Evolutionary conservation across 2,113 vertebrate genomes (phyloP), one percentile per base, ranked within the genome.

Genomic region (Hemiprocne comata): DNA sequence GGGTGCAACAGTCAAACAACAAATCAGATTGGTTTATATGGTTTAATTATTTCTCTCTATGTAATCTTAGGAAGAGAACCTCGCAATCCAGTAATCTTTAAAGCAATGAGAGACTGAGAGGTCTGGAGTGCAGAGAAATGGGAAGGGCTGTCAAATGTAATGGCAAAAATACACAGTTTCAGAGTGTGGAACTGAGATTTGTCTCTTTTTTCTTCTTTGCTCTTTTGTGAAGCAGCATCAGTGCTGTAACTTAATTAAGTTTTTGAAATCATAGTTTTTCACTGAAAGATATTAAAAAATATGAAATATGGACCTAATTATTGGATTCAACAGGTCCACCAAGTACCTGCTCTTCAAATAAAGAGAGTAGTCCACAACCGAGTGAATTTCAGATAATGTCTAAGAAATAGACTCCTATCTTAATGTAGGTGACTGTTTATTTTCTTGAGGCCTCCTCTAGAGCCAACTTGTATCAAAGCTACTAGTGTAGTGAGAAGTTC

Each of bases 61-160:
- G 20, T 60, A 53, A 40, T 14, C 33, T 7, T 62, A 23, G 17
- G 55, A 36, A 66, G 15, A 7, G 7, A 78, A 55, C 11, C 7
- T 36, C 46, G 40, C n/a, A n/a, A n/a, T n/a, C n/a, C n/a, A n/a
- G n/a, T n/a, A n/a, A n/a, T n/a, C n/a, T n/a, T n/a, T n/a, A n/a
- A n/a, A n/a, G n/a, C 24, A 73, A 31, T n/a, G 34, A 26, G 34
- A 48, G 10, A 26, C 2, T 23, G 15, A 85, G 51, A 40, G 5
- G 5, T 26, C 24, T 71, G 50, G 10, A 53, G 21, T 11, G 7
- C 6, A 58, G 38, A 65, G 5, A 25, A 13, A 61, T 34, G 4
- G 13, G 5, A 61, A 42, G 4, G 13, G 5, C 29, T 87, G 8
- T 25, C 21, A 87, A 50, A 44, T 0, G 0, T 9, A 38, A 13